Evolutionary conservation across 2,113 vertebrate species (phyloP), one percentile per base, ranked within the genome.

Genomic region (Chaetops frenatus): DNA sequence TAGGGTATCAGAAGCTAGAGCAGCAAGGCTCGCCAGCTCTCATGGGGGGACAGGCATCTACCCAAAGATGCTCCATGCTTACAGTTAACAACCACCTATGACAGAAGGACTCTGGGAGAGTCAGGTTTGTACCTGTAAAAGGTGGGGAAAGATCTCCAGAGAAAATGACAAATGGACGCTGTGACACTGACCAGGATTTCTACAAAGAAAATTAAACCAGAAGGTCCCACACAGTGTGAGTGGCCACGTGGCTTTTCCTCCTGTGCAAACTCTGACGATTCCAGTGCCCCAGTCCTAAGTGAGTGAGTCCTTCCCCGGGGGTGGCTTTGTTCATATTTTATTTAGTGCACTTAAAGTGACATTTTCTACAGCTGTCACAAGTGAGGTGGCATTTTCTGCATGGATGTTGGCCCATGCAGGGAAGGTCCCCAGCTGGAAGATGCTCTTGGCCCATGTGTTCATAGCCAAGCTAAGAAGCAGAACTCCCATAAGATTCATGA

Each of bases 401-500:
- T 97, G 98, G 73, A 92, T 66, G 50, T 95, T 85, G 36, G 99
- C 99, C 99, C 99, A 99, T 9, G 98, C 98, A n/a, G 99, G 99
- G 90, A 98, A 99, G 60, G 97, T 96, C 72, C 98, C 96, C 93
- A 99, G 94, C 89, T 98, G 95, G 92, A 99, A 99, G 98, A 99
- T 98, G 96, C 96, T 96, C 64, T 98, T 95, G 15, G 98, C 99
- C 99, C 99, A 99, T 2, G 99, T 99, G 93, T 99, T 99, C 96
- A 99, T 98, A 91, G 99, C 99, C 95, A 99, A 88, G 93, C 98
- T 98, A 87, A 99, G 98, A 27, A 98, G 98, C 50, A 99, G 88
- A 87, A 99, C 95, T 1, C 99, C 99, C 97, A 99, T 98, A 91
- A 99, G 96, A 95, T 99, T 99, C 99, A 99, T 99, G 95, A 99